Evolutionary conservation across 2,888 invertebrate genomes (phyloP).

Genomic region (Drosophila mulleri): DNA sequence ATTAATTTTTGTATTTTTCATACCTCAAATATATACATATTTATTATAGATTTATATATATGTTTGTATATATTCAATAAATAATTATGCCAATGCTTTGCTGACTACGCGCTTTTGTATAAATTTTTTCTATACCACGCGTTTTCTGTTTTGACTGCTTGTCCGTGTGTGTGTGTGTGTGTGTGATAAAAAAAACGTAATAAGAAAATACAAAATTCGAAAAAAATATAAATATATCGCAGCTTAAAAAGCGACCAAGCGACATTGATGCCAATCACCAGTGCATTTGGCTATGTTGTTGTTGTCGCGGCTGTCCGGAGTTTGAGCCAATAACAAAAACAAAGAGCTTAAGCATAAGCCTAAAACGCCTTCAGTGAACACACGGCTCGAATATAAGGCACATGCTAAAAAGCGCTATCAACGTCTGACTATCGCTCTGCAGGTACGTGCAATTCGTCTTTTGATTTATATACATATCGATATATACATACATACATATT

Average conservation of each 20-base stretch:
- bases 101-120: constrained; percentile 59
- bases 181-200: constrained; percentile 14
- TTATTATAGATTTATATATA: constrained; percentile 16
- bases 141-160: constrained; percentile 60
- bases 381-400: constrained; percentile 47
- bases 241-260: constrained; percentile 74
- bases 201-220: constrained; percentile 33
- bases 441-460: constrained; percentile 76
- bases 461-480: constrained; percentile 61
- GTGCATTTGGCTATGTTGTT: constrained; percentile 57
- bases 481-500: constrained; percentile 16
- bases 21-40: constrained; percentile 22
- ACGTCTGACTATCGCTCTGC: constrained; percentile 47
- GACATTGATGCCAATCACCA: constrained; percentile 79
- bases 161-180: constrained; percentile 31
- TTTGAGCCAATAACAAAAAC: constrained; percentile 29
- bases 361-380: constrained; percentile 76
- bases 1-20: constrained; percentile 31
- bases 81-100: constrained; percentile 54
- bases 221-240: constrained; percentile 24
- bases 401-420: constrained; percentile 68
- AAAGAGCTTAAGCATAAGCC: constrained; percentile 37
- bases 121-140: constrained; percentile 60
- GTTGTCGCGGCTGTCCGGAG: constrained; percentile 35
- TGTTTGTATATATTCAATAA: constrained; percentile 38